Percentiles rank a stretch among this genome's conserved stretches.
Conservation (phyloP, 2,113 vertebrate species). For the Leptobrachium ailaonicum region DNA sequence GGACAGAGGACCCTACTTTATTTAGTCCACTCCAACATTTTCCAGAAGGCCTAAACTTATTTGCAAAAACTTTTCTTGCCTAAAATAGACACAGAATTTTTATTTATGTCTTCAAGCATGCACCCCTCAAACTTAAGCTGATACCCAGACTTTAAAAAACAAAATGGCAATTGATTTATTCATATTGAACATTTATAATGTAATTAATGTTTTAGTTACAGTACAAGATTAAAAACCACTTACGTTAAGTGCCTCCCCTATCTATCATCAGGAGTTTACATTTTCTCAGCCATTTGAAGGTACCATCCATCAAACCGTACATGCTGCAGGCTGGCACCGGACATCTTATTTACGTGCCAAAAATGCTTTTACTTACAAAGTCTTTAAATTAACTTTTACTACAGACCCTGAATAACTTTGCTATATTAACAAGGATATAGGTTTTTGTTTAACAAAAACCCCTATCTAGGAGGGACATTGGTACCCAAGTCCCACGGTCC, state of each 20-base stretch:
- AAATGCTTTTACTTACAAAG: not conserved
- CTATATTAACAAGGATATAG: no score
- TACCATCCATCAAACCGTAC: slow-evolving; percentile 20
- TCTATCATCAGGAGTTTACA: slow-evolving; percentile 18
- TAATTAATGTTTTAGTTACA: slow-evolving; percentile 29
- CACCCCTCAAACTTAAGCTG: no score
- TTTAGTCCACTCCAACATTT: no score
- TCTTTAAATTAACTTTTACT: not conserved
- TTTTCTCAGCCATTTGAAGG: not conserved
- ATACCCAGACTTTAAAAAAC: not conserved
- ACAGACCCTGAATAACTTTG: not conserved
- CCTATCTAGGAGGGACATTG: no score
- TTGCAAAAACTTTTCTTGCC: no score
- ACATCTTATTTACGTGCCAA: slow-evolving; percentile 2
- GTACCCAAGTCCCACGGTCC: no score
- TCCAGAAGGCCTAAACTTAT: no score
- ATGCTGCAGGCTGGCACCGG: not conserved
- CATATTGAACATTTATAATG: slow-evolving; percentile 7
- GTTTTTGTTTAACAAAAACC: no score
- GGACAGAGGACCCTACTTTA: no score
- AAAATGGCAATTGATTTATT: not conserved
- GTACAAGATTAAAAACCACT: slow-evolving; percentile 30
- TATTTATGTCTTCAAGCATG: no score
- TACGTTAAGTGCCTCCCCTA: slow-evolving; percentile 28
- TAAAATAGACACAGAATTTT: no score